A percentile compares a stretch with the other conserved stretches of the same genome.
phyloP scores from a whole-genome alignment of 2,113 vertebrate species.

The Origma solitaria region DNA sequence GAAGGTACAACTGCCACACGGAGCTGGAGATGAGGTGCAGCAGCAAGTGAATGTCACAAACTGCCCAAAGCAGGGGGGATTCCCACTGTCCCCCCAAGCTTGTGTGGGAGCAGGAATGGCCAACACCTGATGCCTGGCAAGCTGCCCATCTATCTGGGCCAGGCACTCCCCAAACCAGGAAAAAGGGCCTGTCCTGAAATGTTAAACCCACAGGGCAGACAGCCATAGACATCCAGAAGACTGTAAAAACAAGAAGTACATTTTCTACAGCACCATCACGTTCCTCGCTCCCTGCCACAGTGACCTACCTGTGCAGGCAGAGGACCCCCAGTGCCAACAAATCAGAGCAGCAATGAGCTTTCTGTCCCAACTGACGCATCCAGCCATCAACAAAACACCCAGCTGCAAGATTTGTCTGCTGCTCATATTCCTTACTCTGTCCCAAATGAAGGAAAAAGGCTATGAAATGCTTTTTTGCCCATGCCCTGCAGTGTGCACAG shows the following conservation, averaged over 20 bases:
- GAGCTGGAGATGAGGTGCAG: not conserved
- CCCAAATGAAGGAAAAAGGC: not conserved
- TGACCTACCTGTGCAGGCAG: not conserved
- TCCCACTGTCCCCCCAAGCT: not conserved
- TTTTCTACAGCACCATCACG: not conserved
- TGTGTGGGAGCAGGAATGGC: rapidly evolving
- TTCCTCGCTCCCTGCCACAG: not conserved
- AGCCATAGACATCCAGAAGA: too few relatives aligned
- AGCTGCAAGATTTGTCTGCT: not conserved
- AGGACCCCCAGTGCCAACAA: not conserved
- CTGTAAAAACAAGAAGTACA: rapidly evolving
- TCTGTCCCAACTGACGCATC: not conserved
- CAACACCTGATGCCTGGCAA: not conserved
- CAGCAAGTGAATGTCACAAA: not conserved
- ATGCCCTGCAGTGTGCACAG: not conserved
- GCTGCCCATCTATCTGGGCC: not conserved
- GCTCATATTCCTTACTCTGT: not conserved
- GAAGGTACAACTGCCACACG: not conserved
- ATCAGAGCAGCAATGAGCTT: not conserved
- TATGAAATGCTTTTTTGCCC: not conserved
- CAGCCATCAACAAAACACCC: not conserved
- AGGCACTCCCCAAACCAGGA: not conserved
- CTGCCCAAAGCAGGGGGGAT: not conserved
- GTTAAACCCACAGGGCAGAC: not conserved
- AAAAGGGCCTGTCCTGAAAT: not conserved